Conservation (phyloP, 1,140 invertebrate species). For the Limonius californicus region DNA sequence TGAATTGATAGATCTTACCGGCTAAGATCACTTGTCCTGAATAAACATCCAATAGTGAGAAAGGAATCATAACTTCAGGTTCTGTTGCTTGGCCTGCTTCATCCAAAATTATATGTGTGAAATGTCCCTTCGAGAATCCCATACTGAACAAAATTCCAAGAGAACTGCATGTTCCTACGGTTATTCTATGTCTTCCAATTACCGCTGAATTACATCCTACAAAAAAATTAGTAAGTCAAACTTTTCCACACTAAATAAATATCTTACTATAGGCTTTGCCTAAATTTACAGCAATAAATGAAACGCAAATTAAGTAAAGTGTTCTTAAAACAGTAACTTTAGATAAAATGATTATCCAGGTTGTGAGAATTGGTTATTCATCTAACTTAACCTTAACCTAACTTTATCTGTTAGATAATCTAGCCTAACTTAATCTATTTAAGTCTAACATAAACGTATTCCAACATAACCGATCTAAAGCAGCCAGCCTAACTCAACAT, state of each 20-base stretch:
- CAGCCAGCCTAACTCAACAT: too few species aligned
- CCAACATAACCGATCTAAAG: too few species aligned
- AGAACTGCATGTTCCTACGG: slow-evolving; percentile 76
- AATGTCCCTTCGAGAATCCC: slow-evolving; percentile 52
- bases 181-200: slow-evolving; percentile 70
- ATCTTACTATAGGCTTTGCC: too few species aligned
- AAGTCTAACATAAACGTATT: too few species aligned
- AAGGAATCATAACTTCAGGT: slow-evolving; percentile 70
- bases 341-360: too few species aligned
- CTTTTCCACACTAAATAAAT: too few species aligned
- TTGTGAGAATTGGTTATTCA: too few species aligned
- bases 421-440: too few species aligned
- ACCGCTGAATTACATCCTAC: slow-evolving; percentile 52
- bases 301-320: neutral
- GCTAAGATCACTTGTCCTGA: slow-evolving; percentile 42
- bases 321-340: neutral
- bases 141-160: slow-evolving; percentile 65
- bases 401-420: too few species aligned
- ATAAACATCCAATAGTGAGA: slow-evolving; percentile 48
- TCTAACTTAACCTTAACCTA: too few species aligned
- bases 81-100: slow-evolving; percentile 83
- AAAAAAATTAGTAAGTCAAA: too few species aligned
- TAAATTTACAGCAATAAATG: neutral
- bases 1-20: slow-evolving; percentile 24
- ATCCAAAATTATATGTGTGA: slow-evolving; percentile 82